These are phyloP conservation scores for Toxotes jaculatrix DNA, from an alignment of 2,113 vertebrate species.

Conservation along the genomic window DNA sequence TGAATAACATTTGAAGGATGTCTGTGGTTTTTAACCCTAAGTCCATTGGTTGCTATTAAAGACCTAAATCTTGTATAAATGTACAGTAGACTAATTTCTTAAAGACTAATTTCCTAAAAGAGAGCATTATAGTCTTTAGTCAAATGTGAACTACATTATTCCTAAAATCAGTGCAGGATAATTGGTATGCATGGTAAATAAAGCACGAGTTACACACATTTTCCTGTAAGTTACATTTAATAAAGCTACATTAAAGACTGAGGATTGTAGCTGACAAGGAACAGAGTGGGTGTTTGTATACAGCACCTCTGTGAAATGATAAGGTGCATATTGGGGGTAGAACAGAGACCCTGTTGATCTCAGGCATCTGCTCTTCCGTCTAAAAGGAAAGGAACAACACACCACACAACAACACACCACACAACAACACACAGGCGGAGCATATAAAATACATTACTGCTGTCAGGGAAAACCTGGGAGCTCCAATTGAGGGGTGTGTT, in stretches of 20 bases:
- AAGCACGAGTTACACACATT: not conserved
- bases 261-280: not conserved
- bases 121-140: not conserved
- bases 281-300: constrained; percentile 4
- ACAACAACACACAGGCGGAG: constrained; percentile 30
- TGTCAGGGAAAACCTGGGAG: constrained; percentile 26
- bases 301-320: constrained; percentile 24
- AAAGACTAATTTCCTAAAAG: no score
- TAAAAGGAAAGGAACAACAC: constrained; percentile 13
- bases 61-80: not conserved
- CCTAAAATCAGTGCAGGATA: not conserved
- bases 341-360: constrained; percentile 20
- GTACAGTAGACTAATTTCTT: no score
- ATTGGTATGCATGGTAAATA: not conserved
- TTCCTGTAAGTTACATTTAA: constrained; percentile 1
- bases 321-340: constrained; percentile 4
- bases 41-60: not conserved
- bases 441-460: not conserved
- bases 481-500: not conserved
- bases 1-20: not conserved
- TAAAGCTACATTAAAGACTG: not conserved
- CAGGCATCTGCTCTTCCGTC: constrained; percentile 28
- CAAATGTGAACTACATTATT: not conserved
- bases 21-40: not conserved
- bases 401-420: not conserved